These are phyloP conservation scores for Morbakka virulenta DNA, from an alignment of 30 jellyfish, hydroid and myxozoan species.

Conservation along the genomic window DNA sequence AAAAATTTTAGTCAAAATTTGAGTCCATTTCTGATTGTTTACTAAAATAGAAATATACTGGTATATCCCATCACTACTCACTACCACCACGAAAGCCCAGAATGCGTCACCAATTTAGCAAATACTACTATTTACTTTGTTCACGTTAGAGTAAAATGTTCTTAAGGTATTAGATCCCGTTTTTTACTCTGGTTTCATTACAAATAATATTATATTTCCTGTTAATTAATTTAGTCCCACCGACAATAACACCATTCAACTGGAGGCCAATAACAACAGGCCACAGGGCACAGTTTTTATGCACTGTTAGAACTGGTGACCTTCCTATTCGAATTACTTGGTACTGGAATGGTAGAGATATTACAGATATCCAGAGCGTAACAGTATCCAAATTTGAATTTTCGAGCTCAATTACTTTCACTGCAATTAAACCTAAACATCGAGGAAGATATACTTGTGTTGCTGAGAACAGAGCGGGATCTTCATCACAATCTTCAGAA, in stretches of 20 bases:
- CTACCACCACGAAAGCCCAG: too few species aligned
- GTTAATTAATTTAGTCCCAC: constrained; percentile 59
- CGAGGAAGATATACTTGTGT: constrained; percentile 93
- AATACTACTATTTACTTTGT: too few species aligned
- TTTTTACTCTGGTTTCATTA: too few species aligned
- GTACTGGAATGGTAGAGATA: constrained; percentile 75
- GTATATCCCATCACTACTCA: too few species aligned
- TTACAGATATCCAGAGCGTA: constrained; percentile 41
- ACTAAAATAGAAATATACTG: too few species aligned
- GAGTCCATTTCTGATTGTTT: too few species aligned
- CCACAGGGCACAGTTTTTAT: constrained; percentile 66
- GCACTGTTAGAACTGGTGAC: constrained; percentile 77
- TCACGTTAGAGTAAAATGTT: not conserved
- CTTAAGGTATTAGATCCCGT: too few species aligned
- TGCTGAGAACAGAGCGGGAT: constrained; percentile 76
- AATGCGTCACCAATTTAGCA: too few species aligned
- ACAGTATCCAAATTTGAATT: constrained; percentile 31
- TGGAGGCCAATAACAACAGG: constrained; percentile 78
- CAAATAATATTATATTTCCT: too few species aligned
- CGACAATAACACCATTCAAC: constrained; percentile 73
- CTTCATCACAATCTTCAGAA: constrained; percentile 68
- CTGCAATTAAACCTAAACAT: constrained; percentile 56
- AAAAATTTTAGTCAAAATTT: too few species aligned
- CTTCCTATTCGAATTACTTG: constrained; percentile 72
- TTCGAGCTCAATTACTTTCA: constrained; percentile 46